A percentile compares a stretch with the other conserved stretches of the same genome.
Evolutionary conservation across 23 tunicate species (phyloP).

Genomic region (Oikopleura albicans): DNA sequence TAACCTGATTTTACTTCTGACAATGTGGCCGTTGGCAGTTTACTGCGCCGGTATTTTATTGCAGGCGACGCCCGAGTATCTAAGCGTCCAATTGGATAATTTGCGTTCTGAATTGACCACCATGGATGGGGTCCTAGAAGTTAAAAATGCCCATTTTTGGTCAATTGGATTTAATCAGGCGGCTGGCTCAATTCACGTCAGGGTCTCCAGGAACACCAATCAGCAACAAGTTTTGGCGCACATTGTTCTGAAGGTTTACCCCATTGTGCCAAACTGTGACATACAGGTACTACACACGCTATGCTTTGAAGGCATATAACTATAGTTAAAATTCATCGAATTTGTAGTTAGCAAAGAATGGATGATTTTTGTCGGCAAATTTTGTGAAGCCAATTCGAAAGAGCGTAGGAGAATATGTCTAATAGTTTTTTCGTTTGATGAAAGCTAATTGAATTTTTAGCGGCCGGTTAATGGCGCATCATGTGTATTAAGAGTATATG

Average conservation of each 20-base stretch:
- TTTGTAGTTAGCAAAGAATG: too few relatives aligned
- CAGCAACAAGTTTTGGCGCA: not conserved
- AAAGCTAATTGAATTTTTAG: too few relatives aligned
- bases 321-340: too few relatives aligned
- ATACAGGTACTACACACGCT: too few relatives aligned
- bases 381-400: too few relatives aligned
- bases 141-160: constrained; percentile 11
- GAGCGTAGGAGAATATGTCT: too few relatives aligned
- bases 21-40: not conserved
- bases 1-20: not conserved
- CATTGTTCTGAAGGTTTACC: not conserved
- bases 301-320: too few relatives aligned
- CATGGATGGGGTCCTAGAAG: constrained; percentile 5
- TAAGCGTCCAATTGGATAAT: not conserved
- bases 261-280: not conserved
- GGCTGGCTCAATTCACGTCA: not conserved
- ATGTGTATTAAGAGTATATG: too few relatives aligned
- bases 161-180: not conserved
- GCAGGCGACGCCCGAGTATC: not conserved
- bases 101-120: not conserved
- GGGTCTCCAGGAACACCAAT: not conserved
- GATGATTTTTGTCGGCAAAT: too few relatives aligned
- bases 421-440: too few relatives aligned
- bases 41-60: not conserved
- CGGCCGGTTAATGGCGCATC: too few relatives aligned